Base-by-base conservation (phyloP, 2,113 vertebrate genomes). In the Callionymus lyra region DNA sequence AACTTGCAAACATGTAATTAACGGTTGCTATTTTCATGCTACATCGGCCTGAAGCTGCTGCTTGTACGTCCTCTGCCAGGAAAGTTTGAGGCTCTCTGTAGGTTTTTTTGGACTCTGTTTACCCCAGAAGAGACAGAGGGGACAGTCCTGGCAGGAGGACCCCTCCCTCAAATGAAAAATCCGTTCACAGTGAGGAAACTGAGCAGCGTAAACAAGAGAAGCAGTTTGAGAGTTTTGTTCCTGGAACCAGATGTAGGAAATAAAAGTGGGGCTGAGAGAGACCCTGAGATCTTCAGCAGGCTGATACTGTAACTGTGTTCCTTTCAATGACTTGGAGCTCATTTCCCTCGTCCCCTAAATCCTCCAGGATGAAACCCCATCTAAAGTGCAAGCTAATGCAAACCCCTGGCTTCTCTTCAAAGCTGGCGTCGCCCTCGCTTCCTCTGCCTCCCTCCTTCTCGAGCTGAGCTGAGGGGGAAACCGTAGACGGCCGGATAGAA, bases 11-110 rank as follows among this genome's bases (percentile, higher is more conserved):
- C 66, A 16, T 83, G 61, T 82, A 84, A 84, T 84, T 85, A 80
- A 59, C 63, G 12, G 66, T 70, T 84, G 50, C 81, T 82, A 82
- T 85, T 86, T 83, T 80, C 50, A 78, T 38, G 43, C 54, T 53
- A 41, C 49, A 36, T 63, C 12, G 54, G 47, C 63, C 52, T 47
- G 59, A 57, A 81, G 59, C 54, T 56, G 66, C 17, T 63, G 59
- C 62, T 63, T 61, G 55, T 67, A 33, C 41, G 21, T 49, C 17
- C 15, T 1, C 15, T 59, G 74, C 77, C 79, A 82, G 77, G 74
- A 81, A 80, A 79, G 50, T 80, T 58, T 68, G 56, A 67, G 62
- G 47, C 61, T 45, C 27, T 60, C 55, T 33, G 34, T 48, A 36
- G 40, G 46, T 43, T 45, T 54, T 56, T 52, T 63, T 41, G 34